These are phyloP conservation scores for Colostygia pectinataria DNA, from an alignment of 2,888 invertebrate genomes.

Conservation along the genomic window DNA sequence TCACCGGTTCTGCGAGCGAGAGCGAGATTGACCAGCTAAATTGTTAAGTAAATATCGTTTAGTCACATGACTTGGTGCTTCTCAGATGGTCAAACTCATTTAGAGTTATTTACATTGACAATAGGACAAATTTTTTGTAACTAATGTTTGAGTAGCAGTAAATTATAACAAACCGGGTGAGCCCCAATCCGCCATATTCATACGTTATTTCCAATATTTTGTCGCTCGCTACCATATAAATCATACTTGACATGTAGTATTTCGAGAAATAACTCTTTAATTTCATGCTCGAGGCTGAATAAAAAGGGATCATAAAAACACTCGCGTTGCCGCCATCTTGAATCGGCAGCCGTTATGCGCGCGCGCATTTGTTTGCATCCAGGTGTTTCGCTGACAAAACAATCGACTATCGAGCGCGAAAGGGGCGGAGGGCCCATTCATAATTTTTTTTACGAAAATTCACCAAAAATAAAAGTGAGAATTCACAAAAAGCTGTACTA, in stretches of 20 bases:
- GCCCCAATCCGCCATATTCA: slow-evolving; percentile 1
- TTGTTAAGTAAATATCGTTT: too few species aligned
- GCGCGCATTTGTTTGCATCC: slow-evolving; percentile 72
- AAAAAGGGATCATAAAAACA: slow-evolving; percentile 44
- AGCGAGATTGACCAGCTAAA: too few species aligned
- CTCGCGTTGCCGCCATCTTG: slow-evolving; percentile 59
- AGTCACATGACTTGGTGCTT: too few species aligned
- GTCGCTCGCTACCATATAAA: slow-evolving; percentile 24
- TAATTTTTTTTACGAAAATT: slow-evolving; percentile 68
- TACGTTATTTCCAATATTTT: slow-evolving; percentile 16
- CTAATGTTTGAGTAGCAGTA: too few species aligned
- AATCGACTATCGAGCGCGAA: slow-evolving; percentile 73
- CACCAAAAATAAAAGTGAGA: slow-evolving; percentile 67
- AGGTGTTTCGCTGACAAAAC: slow-evolving; percentile 82
- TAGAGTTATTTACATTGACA: too few species aligned
- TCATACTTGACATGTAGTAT: slow-evolving; percentile 32
- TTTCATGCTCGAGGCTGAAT: slow-evolving; percentile 37
- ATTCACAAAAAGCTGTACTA: slow-evolving; percentile 50
- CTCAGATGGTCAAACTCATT: too few species aligned
- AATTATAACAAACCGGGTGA: too few species aligned
- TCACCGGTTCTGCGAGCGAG: too few species aligned
- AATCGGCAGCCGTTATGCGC: slow-evolving; percentile 62
- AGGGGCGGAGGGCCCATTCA: slow-evolving; percentile 75
- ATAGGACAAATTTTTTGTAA: too few species aligned
- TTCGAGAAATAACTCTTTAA: slow-evolving; percentile 37